A percentile compares a stretch with the other conserved stretches of the same genome.
Evolutionary conservation across 2,797 vertebrate species (phyloP).

Genomic region (Monodelphis domestica): DNA sequence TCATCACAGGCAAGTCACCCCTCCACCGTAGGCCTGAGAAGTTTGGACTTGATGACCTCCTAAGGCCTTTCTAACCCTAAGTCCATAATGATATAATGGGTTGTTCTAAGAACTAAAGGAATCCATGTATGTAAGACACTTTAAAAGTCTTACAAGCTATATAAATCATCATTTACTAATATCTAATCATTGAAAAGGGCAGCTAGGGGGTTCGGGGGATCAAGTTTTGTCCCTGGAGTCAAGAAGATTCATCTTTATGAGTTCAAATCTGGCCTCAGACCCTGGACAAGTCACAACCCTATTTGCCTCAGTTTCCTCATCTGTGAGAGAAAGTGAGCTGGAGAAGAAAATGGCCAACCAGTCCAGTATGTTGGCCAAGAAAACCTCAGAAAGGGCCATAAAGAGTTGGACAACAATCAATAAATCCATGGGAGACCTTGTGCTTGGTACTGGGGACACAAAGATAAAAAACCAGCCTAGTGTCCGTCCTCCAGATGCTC

Average conservation of each 20-base stretch:
- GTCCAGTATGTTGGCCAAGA: too few relatives aligned
- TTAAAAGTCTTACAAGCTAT: neutral
- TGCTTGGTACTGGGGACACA: neutral
- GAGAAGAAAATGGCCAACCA: too few relatives aligned
- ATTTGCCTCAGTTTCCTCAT: too few relatives aligned
- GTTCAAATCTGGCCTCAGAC: too few relatives aligned
- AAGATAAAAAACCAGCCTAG: neutral
- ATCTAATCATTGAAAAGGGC: too few relatives aligned
- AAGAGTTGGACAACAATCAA: too few relatives aligned
- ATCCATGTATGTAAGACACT: neutral
- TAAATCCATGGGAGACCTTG: neutral
- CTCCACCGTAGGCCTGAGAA: neutral
- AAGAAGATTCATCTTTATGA: too few relatives aligned
- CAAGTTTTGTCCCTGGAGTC: too few relatives aligned
- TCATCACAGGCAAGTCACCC: neutral
- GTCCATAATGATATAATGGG: neutral
- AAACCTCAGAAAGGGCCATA: too few relatives aligned
- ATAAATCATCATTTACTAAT: neutral
- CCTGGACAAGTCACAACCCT: neutral
- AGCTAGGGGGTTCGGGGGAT: too few relatives aligned
- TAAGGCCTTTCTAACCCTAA: neutral
- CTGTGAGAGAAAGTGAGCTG: too few relatives aligned
- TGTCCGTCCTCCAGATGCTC: neutral
- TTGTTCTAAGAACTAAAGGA: neutral
- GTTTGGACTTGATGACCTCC: neutral